Evolutionary conservation across 2,888 invertebrate species (phyloP).

Genomic region (Tachina grossa): DNA sequence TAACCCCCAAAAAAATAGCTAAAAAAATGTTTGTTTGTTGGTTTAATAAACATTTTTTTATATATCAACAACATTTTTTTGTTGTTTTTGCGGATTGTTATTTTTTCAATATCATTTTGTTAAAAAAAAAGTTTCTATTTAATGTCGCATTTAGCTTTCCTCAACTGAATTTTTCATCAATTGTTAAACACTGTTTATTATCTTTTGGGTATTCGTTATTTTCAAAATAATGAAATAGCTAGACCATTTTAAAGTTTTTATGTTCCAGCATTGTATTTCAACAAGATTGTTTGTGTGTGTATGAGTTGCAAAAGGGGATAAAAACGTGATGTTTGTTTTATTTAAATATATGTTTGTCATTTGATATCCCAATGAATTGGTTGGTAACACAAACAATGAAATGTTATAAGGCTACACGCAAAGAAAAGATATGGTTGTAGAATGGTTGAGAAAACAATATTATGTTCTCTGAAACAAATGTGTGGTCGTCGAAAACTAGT

Average conservation of each 20-base stretch:
- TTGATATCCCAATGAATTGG: slow-evolving; percentile 6
- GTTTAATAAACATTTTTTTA: neutral
- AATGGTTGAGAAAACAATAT: too few species aligned
- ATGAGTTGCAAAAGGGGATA: neutral
- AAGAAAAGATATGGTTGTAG: too few species aligned
- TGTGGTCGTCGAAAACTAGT: too few species aligned
- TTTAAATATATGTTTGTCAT: neutral
- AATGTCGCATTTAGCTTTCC: too few species aligned
- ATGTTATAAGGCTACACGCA: neutral
- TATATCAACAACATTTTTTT: too few species aligned
- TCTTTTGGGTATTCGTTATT: neutral
- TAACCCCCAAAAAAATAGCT: neutral
- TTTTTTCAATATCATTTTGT: neutral
- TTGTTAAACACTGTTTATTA: neutral
- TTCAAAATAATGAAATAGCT: neutral
- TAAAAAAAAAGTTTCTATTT: neutral
- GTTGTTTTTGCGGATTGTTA: too few species aligned
- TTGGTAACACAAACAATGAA: neutral
- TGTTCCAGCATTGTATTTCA: neutral
- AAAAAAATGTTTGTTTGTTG: neutral
- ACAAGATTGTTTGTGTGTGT: too few species aligned
- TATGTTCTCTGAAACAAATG: too few species aligned
- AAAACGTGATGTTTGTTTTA: neutral
- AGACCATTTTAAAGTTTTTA: neutral
- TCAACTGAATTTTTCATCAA: neutral